Evolutionary conservation across 2,113 vertebrate genomes (phyloP), one percentile per base, ranked within the genome.

Genomic region (Reinhardtius hippoglossoides): DNA sequence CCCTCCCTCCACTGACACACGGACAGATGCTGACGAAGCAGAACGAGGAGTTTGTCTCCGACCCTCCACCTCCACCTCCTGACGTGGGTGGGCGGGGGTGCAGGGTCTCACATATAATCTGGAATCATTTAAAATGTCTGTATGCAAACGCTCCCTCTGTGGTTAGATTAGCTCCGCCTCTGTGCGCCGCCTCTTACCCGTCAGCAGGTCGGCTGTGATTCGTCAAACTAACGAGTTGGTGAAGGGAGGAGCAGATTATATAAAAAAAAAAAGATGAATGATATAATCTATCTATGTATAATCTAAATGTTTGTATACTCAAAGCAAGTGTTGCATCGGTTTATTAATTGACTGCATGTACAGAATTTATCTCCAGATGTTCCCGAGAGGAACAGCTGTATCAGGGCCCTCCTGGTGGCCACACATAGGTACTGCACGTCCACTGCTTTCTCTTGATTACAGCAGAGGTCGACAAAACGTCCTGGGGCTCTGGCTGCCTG

Each of bases 291-390:
- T 92, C 81, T 86, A 80, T 91, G 89, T 90, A 84, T 94, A 89
- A 89, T 93, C 87, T 91, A 85, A 83, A 87, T 92, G 88, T 92
- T 66, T 91, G 88, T 90, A 80, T 91, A 89, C 82, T 91, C 87
- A 64, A 86, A 54, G 79, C 74, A 87, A 88, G 84, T 92, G 83
- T 91, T 82, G 88, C 78, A 74, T 88, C 73, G 75, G 82, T 82
- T 89, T 88, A 81, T 75, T 77, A 56, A 90, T 78, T 71, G 88
- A 89, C 80, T 87, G 90, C 89, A 90, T 90, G 88, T 86, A 87
- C 88, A 94, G 85, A 90, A 78, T 85, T 64, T 84, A 73, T 87
- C 66, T 77, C 42, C 68, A 40, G 60, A 64, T 0, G 68, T 50
- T 54, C 54, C 54, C 24, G 54, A 24, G 79, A 70, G 72, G 86